A percentile compares a stretch with the other conserved stretches of the same genome.
Conservation (phyloP, 1,140 invertebrate genomes). For the Temnothorax nylanderi region DNA sequence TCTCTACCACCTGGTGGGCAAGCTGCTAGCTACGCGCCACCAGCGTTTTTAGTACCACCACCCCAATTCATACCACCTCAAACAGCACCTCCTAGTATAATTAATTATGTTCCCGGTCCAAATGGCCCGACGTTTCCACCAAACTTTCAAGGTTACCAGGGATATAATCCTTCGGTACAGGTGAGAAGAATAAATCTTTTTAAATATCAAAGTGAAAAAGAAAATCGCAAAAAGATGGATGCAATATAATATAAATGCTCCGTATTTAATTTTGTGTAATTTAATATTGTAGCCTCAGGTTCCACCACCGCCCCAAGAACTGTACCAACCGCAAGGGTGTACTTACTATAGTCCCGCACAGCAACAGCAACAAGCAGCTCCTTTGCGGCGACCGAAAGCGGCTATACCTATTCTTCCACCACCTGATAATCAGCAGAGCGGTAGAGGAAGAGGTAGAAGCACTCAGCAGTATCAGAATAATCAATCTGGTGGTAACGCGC, state of each 20-base stretch:
- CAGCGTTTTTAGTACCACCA: slow-evolving; percentile 83
- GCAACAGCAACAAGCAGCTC: slow-evolving; percentile 82
- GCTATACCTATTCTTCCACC: slow-evolving; percentile 88
- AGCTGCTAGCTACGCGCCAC: slow-evolving; percentile 81
- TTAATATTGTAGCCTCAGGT: slow-evolving; percentile 72
- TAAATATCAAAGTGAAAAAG: neutral
- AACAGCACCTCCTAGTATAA: slow-evolving; percentile 83
- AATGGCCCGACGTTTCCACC: slow-evolving; percentile 83
- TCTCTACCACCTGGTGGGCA: slow-evolving; percentile 82
- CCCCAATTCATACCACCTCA: slow-evolving; percentile 84
- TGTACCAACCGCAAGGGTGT: slow-evolving; percentile 87
- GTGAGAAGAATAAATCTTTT: slow-evolving; percentile 63
- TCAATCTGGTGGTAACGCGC: slow-evolving; percentile 52
- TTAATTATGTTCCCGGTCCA: slow-evolving; percentile 83
- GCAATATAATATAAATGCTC: neutral
- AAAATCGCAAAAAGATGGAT: neutral
- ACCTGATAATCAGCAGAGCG: slow-evolving; percentile 83
- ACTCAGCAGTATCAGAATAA: slow-evolving; percentile 63
- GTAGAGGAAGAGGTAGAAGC: slow-evolving; percentile 75
- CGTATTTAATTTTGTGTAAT: neutral
- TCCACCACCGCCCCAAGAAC: slow-evolving; percentile 86
- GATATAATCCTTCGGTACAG: slow-evolving; percentile 82
- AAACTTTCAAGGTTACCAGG: slow-evolving; percentile 83
- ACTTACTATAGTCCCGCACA: slow-evolving; percentile 86
- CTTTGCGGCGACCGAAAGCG: slow-evolving; percentile 86